Base-by-base conservation (phyloP, 2,888 invertebrate species). In the Gari tellinella region DNA sequence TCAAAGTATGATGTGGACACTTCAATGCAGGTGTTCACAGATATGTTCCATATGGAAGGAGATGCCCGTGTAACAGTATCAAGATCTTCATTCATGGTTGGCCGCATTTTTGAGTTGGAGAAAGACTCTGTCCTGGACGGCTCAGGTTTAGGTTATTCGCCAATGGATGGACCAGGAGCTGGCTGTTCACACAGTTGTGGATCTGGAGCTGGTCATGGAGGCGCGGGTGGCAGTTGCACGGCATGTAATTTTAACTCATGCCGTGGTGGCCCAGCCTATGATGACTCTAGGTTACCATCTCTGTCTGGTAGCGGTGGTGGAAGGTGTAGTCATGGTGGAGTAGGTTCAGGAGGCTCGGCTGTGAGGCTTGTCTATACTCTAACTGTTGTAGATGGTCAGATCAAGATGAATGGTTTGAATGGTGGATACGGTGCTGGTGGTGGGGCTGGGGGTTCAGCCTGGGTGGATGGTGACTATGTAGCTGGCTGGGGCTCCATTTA, bases 301-400 rank as follows among this genome's bases (percentile, higher is more conserved):
- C 21, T 55, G 15, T 72, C 83, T n/a, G 88, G 88, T 19, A 85
- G 85, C 77, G 87, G 88, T 23, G 87, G 86, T 31, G 86, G 84
- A 7, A 55, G 26, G 8, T 84, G 86, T 61, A 25, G 48, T 8
- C 61, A 75, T 51, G 80, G 74, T 17, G 14, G 17, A 8, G 67
- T 60, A 3, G 85, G 81, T 23, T 62, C 57, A 15, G 85, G 86
- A 23, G 86, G 86, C 2, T 73, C 81, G 2, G 81, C 83, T 10
- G 49, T 82, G 8, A 51, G 75, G 45, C 52, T 82, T n/a, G 65
- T 75, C n/a, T 57, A 63, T 38, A 64, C 62, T 4, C 65, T 78
- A 25, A 63, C 75, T 8, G 66, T 55, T 48, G 14, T 86, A 7
- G 87, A 87, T 53, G 87, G 86, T 25, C 56, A 40, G 5, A 67